Conservation (phyloP, 1,140 invertebrate species). For the Drosophila nasuta region DNA sequence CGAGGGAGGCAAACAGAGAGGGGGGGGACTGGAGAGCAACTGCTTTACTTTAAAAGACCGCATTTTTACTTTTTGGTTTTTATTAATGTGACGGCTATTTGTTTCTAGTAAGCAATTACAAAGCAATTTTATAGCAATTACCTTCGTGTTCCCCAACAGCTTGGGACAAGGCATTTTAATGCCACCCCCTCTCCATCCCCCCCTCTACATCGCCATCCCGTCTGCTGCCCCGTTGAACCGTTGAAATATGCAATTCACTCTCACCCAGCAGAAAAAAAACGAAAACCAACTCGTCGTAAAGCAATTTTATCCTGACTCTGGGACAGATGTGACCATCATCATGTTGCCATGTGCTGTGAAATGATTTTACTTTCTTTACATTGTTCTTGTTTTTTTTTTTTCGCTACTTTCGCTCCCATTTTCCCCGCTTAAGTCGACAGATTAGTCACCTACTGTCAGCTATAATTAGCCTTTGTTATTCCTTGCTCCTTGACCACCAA, state of each 20-base stretch:
- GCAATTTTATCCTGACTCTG: constrained; percentile 60
- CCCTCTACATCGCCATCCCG: constrained; percentile 2
- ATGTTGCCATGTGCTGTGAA: constrained; percentile 66
- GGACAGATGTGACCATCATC: constrained; percentile 70
- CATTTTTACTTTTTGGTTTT: constrained; percentile 72
- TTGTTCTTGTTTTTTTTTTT: not conserved
- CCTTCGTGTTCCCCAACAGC: constrained; percentile 70
- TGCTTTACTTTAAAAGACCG: constrained; percentile 55
- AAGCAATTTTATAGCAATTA: constrained; percentile 83
- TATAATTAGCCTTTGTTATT: constrained; percentile 26
- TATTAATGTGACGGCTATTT: constrained; percentile 82
- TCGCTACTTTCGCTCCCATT: constrained; percentile 15
- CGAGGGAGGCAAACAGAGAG: constrained; percentile 2
- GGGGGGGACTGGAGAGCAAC: not conserved
- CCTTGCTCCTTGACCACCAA: constrained; percentile 27
- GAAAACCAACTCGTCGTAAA: constrained; percentile 7
- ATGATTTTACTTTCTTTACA: constrained; percentile 41
- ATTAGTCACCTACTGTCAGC: constrained; percentile 48
- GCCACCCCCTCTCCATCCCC: constrained; percentile 42
- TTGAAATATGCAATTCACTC: constrained; percentile 74
- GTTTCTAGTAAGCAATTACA: constrained; percentile 83
- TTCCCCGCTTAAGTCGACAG: constrained; percentile 21
- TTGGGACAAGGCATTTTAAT: constrained; percentile 74
- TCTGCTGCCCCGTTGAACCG: constrained; percentile 47
- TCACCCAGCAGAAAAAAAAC: not conserved